A percentile compares a stretch with the other conserved stretches of the same genome.
Evolutionary conservation across 2,888 invertebrate species (phyloP).

Genomic region (Ophion slaviceki): DNA sequence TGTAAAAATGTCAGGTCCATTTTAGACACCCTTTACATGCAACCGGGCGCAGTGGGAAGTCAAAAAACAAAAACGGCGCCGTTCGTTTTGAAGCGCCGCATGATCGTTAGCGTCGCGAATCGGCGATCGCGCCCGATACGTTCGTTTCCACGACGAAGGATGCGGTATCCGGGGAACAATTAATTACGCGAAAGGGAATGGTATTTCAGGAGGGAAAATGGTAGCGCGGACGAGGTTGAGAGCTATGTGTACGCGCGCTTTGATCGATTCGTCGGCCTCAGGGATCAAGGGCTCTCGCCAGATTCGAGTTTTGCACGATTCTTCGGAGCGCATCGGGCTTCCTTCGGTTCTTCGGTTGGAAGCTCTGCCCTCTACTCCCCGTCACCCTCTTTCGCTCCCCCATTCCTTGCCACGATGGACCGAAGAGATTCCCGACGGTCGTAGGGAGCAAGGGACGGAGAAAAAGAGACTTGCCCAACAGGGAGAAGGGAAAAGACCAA

Average conservation of each 20-base stretch:
- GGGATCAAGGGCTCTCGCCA: slow-evolving; percentile 36
- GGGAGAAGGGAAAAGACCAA: slow-evolving; percentile 47
- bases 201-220: slow-evolving; percentile 45
- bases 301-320: slow-evolving; percentile 27
- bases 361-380: slow-evolving; percentile 10
- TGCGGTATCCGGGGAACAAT: slow-evolving; percentile 64
- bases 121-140: not conserved
- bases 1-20: no score
- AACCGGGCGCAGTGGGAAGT: no score
- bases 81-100: not conserved
- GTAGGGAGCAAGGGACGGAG: slow-evolving; percentile 28
- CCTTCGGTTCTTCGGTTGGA: slow-evolving; percentile 24
- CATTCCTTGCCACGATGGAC: slow-evolving; percentile 20
- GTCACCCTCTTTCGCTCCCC: not conserved
- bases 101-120: not conserved
- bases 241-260: slow-evolving; percentile 36
- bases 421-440: slow-evolving; percentile 41
- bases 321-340: slow-evolving; percentile 16
- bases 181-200: slow-evolving; percentile 67
- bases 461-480: slow-evolving; percentile 35
- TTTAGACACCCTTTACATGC: no score
- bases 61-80: not conserved
- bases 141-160: slow-evolving; percentile 26
- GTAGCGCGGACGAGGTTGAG: slow-evolving; percentile 6
- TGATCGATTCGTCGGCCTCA: slow-evolving; percentile 40